These are phyloP conservation scores for Tupaia chinensis DNA, from an alignment of 2,113 vertebrate species.

Conservation along the genomic window DNA sequence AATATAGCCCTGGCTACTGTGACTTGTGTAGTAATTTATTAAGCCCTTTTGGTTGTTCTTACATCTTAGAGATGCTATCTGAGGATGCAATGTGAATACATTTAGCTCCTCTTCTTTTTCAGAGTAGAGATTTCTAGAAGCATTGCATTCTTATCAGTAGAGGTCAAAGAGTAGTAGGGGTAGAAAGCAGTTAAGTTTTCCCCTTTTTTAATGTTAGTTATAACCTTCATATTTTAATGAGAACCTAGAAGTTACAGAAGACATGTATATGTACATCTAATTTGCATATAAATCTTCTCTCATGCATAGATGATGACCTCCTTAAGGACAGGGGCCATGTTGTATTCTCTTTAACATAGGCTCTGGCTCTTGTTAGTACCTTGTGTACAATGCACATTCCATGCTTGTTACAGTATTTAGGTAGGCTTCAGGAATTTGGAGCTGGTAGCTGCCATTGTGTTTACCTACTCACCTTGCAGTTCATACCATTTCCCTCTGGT, in stretches of 20 bases:
- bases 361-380: background rate
- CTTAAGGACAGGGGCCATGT: background rate
- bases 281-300: background rate
- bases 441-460: background rate
- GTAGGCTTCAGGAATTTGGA: background rate
- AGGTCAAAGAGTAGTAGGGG: background rate
- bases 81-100: background rate
- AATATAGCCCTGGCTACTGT: background rate
- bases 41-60: background rate
- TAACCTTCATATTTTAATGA: background rate
- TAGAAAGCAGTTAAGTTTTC: background rate
- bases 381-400: background rate
- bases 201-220: background rate
- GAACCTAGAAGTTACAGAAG: background rate
- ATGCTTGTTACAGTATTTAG: background rate
- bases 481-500: background rate
- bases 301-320: background rate
- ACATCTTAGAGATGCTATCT: background rate
- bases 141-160: background rate
- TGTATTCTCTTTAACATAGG: background rate
- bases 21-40: background rate
- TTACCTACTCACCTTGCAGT: background rate
- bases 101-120: background rate
- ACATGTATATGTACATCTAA: rapidly evolving
- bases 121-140: background rate